A percentile compares a stretch with the other conserved stretches of the same genome.
Conservation (phyloP, 2,797 vertebrate species). For the Thripadectes ignobilis region DNA sequence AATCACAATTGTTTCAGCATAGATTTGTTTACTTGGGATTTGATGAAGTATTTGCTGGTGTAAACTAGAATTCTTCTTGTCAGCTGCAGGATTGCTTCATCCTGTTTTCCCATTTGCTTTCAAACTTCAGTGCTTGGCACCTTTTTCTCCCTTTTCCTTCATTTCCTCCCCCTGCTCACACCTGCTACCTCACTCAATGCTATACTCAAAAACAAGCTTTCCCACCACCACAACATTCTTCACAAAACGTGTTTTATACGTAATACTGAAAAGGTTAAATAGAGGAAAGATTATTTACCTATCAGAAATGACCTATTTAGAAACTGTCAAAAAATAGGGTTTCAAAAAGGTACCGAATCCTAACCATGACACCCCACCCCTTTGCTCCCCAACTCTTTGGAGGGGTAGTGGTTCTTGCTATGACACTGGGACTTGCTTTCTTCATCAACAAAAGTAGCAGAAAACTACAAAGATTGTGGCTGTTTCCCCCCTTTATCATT, state of each 20-base stretch:
- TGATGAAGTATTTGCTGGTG: neutral
- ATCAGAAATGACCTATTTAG: neutral
- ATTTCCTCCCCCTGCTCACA: neutral
- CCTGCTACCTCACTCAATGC: neutral
- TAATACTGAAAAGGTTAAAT: neutral
- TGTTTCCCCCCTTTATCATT: slow-evolving; percentile 73
- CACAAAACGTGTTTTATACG: neutral
- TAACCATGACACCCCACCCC: neutral
- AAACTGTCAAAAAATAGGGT: neutral
- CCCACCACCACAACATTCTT: neutral
- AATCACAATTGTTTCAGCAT: neutral
- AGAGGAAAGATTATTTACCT: neutral
- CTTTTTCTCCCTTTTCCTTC: neutral
- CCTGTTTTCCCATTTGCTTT: slow-evolving; percentile 8
- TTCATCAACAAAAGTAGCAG: slow-evolving; percentile 8
- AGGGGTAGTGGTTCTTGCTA: neutral
- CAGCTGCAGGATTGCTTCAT: neutral
- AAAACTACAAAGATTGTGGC: slow-evolving; percentile 68
- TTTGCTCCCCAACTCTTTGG: neutral
- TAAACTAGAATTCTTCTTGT: slow-evolving; percentile 4
- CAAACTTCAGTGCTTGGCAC: neutral
- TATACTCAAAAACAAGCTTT: neutral
- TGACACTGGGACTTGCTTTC: neutral
- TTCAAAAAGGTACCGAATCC: neutral
- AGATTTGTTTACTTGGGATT: neutral